A percentile compares a stretch with the other conserved stretches of the same genome.
Conservation (phyloP, 2,797 vertebrate genomes). For the Sebastes trivittatus region DNA sequence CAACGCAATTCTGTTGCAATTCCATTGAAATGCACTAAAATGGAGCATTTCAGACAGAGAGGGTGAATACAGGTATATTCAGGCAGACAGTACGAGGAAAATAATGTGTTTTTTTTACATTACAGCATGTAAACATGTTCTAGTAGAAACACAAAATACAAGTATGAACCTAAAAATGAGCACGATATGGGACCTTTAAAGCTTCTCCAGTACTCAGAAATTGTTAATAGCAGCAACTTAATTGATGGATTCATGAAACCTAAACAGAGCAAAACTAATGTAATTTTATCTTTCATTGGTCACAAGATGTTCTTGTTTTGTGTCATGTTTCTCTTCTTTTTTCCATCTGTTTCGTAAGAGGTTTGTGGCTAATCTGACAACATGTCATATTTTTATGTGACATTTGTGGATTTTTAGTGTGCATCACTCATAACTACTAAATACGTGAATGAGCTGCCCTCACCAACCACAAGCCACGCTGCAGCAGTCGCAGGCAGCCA, state of each 20-base stretch:
- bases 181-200: not conserved
- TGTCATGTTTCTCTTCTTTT: not conserved
- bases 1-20: no score
- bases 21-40: no score
- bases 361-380: not conserved
- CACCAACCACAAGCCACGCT: slow-evolving; percentile 50
- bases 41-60: no score
- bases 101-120: no score
- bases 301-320: not conserved
- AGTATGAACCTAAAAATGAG: no score
- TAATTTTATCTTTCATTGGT: not conserved
- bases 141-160: no score
- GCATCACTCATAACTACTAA: slow-evolving; percentile 7
- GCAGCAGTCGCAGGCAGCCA: not conserved
- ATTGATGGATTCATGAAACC: not conserved
- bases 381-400: not conserved
- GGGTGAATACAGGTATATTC: no score
- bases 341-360: not conserved
- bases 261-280: not conserved
- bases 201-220: not conserved
- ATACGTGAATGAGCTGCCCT: slow-evolving; percentile 14
- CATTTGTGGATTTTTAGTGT: slow-evolving; percentile 15
- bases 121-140: no score
- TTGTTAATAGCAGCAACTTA: not conserved
- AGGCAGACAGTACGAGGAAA: no score